Evolutionary conservation across 2,888 invertebrate species (phyloP), one percentile per base, ranked within the genome.

Genomic region (Oxyteleia sp.): DNA sequence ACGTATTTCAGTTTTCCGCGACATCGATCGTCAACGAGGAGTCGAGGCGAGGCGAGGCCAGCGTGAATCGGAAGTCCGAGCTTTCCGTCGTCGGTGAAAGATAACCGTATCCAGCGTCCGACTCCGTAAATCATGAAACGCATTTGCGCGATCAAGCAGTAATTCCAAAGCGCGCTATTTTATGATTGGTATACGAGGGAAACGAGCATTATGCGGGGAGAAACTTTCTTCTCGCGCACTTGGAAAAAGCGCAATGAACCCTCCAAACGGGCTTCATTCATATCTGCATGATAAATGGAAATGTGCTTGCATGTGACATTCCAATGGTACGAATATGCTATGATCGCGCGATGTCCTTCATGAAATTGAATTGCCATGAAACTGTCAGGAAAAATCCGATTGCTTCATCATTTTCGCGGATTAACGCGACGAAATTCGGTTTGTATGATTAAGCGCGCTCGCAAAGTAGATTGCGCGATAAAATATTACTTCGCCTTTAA

Each of bases 211-310:
- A 10, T 8, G 10, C 32, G 32, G 10, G 8, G 32, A 32, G 32
- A 8, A 38, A 38, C 38, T 79, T 75, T 75, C 80, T 84, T 80
- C n/a, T n/a, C 53, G 71, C 13, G 53, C 47, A 43, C 69, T 71
- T 32, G 76, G 71, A 79, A 84, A 84, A 79, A 75, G 80, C 71
- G 79, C 84, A 76, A 80, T 74, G 79, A 80, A 80, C 84, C 71
- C 71, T 76, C 76, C 29, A 68, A 75, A 64, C 75, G 66, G 49
- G 75, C 59, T 83, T 66, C 79, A 75, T 79, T 79, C 71, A 74
- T 66, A 84, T 81, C 76, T 49, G 51, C 55, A 74, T 78, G 81
- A 81, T 59, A 83, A 83, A 83, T 83, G 82, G 82, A 83, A 78
- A 83, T 74, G 69, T 26, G 82, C 68, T 55, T 83, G 82, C 78